Base-by-base conservation (phyloP, 2,888 invertebrate genomes). In the Branchellion lobata region DNA sequence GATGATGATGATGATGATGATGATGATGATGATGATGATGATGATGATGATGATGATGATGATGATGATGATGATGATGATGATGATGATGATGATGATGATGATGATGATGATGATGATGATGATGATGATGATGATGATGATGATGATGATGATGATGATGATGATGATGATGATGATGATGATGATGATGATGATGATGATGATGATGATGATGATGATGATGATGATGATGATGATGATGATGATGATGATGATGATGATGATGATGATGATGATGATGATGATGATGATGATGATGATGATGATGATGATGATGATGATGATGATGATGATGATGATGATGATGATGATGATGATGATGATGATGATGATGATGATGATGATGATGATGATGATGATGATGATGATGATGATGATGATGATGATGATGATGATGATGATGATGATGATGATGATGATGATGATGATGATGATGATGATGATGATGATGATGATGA, bases 1-100 rank as follows among this genome's bases (percentile, higher is more conserved):
- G 5, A 40, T 74, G 74, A 74, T 74, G 47, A 74, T 74, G 81
- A 85, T 57, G 84, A 83, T 65, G 83, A 88, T 86, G 21, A 89
- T 89, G 81, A 87, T 87, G 29, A 27, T 24, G 24, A n/a, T 57
- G 24, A 57, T 24, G 61, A 57, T 24, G 24, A 57, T 57, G 24
- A 57, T 24, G 61, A 57, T 24, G 24, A 57, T 57, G 24, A 57
- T 24, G 61, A n/a, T 65, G 65, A 65, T 71, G 29, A 31, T 71
- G 34, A 27, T 36, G n/a, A 11, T 11, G 21, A 24, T 74, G 36
- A 36, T 47, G n/a, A n/a, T 47, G n/a, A 47, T 74, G n/a, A 47
- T 27, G 83, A 84, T 81, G 84, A 84, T 79, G 84, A 84, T 5
- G n/a, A 27, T 24, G 29, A 29, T 51, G 8, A 51, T 40, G 27